Percentiles rank a stretch among this genome's conserved stretches.
These are phyloP conservation scores for Oopsacas minuta DNA, from an alignment of 37 sponge, comb jelly and placozoan genomes.

Conservation along the genomic window DNA sequence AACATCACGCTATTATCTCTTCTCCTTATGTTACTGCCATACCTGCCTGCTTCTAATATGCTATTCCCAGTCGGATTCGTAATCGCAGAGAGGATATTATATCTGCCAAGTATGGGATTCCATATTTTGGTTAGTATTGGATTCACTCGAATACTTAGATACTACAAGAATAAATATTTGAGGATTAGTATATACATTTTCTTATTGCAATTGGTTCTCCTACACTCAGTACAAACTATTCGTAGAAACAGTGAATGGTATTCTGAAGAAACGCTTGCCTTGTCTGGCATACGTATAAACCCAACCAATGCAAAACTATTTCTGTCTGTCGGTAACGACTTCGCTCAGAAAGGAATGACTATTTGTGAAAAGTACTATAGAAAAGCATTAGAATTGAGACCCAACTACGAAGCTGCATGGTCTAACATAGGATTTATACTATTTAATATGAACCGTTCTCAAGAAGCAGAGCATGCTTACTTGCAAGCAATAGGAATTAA, in stretches of 20 bases:
- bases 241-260: conserved; percentile 44
- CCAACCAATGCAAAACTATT: conserved; percentile 55
- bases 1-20: conserved; percentile 26
- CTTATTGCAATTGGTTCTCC: neutral
- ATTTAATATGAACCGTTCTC: conserved; percentile 45
- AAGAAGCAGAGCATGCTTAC: conserved; percentile 59
- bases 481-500: conserved; percentile 41
- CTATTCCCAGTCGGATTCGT: conserved; percentile 74
- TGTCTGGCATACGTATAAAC: conserved; percentile 38
- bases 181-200: neutral
- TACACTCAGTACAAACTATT: conserved; percentile 37
- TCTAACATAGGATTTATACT: conserved; percentile 59
- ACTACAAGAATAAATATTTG: neutral
- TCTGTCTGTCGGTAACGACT: conserved; percentile 44
- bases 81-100: conserved; percentile 72
- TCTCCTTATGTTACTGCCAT: conserved; percentile 38
- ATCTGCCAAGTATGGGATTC: conserved; percentile 74
- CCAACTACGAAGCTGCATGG: conserved; percentile 52
- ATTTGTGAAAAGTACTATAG: conserved; percentile 50
- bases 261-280: conserved; percentile 23
- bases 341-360: conserved; percentile 51
- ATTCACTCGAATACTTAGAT: neutral
- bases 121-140: conserved; percentile 55
- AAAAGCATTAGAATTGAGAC: conserved; percentile 40
- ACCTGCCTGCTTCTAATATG: conserved; percentile 61